A percentile compares a stretch with the other conserved stretches of the same genome.
phyloP scores from a whole-genome alignment of 2,888 invertebrate genomes.

The Seira sanloemensis region DNA sequence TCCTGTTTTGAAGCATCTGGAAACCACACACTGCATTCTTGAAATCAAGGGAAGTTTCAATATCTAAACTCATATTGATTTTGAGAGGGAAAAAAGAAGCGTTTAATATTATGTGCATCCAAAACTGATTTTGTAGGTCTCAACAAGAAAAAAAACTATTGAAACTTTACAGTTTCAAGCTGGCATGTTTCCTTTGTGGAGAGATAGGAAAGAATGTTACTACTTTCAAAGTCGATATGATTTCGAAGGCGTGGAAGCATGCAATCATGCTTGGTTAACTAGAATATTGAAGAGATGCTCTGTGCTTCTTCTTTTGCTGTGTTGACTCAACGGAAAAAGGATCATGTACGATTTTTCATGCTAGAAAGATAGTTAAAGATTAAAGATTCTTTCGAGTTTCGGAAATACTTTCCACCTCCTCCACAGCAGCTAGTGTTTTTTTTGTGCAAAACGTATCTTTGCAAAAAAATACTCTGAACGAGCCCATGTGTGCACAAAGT shows the following conservation, averaged over 20 bases:
- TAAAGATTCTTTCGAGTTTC: not conserved
- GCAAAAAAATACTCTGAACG: not conserved
- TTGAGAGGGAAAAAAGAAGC: not conserved
- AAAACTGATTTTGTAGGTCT: no score
- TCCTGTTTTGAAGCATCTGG: no score
- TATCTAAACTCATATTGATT: no score
- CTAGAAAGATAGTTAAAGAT: conserved; percentile 55
- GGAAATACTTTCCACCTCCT: conserved; percentile 17
- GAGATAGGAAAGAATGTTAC: not conserved
- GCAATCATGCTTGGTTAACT: conserved; percentile 52
- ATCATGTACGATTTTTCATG: conserved; percentile 61
- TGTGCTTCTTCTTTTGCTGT: conserved; percentile 12
- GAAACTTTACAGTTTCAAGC: no score
- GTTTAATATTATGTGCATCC: conserved; percentile 4
- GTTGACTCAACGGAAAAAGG: conserved; percentile 55
- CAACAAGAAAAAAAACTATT: no score
- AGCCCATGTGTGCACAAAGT: not conserved
- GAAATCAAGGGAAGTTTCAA: no score
- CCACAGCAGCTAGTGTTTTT: no score
- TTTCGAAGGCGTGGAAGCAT: conserved; percentile 55
- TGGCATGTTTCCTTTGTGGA: no score
- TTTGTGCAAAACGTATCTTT: conserved; percentile 1
- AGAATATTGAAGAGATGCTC: conserved; percentile 12
- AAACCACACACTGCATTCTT: no score
- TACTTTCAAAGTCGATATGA: conserved; percentile 17